Conservation (phyloP, 1,140 invertebrate species). For the Asbolus verrucosus region DNA sequence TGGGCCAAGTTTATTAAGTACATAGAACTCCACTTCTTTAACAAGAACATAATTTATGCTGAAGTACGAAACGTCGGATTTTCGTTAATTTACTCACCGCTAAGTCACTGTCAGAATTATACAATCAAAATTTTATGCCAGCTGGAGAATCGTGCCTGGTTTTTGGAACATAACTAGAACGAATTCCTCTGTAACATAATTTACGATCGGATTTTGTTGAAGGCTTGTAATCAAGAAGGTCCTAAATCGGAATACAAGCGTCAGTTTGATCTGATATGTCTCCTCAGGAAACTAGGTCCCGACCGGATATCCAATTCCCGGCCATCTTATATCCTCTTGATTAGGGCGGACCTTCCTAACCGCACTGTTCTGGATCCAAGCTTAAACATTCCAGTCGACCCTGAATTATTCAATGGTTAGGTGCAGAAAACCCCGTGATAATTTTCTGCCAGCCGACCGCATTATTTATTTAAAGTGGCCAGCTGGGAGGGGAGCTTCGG, state of each 20-base stretch:
- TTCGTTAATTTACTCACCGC: too few relatives aligned
- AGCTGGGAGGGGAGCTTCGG: too few relatives aligned
- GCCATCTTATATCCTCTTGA: slow-evolving; percentile 27
- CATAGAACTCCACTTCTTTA: too few relatives aligned
- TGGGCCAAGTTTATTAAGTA: too few relatives aligned
- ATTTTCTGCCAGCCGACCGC: slow-evolving; percentile 2
- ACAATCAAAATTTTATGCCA: too few relatives aligned
- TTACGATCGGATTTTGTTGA: slow-evolving; percentile 23
- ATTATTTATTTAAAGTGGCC: slow-evolving; percentile 31
- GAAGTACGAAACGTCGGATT: too few relatives aligned
- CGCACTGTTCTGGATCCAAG: neutral
- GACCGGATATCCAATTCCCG: slow-evolving; percentile 25
- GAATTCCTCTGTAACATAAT: slow-evolving; percentile 3
- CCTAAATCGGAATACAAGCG: slow-evolving; percentile 34
- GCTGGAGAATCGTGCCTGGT: too few relatives aligned
- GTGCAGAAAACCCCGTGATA: slow-evolving; percentile 14
- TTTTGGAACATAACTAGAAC: neutral
- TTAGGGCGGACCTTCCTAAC: slow-evolving; percentile 16
- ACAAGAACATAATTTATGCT: too few relatives aligned
- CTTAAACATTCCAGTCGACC: slow-evolving; percentile 14
- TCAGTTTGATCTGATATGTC: slow-evolving; percentile 36
- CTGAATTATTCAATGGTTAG: slow-evolving; percentile 9
- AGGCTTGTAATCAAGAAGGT: slow-evolving; percentile 14
- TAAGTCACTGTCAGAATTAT: too few relatives aligned
- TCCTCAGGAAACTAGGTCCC: slow-evolving; percentile 19